phyloP scores from a whole-genome alignment of 1,140 invertebrate species.

The Lasioglossum baleicum region DNA sequence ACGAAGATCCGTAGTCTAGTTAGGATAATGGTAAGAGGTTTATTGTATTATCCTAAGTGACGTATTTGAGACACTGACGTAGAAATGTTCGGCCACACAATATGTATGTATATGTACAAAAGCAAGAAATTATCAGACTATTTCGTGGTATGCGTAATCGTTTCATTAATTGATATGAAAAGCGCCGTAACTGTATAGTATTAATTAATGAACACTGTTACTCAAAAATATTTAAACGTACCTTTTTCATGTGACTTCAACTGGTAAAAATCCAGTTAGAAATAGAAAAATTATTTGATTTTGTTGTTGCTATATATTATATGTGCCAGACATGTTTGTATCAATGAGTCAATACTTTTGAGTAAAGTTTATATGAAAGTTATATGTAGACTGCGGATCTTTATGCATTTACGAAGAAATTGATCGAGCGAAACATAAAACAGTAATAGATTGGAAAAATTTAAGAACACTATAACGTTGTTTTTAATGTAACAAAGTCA shows the following conservation, averaged over 20 bases:
- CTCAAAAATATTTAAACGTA: background rate
- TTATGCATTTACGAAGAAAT: too few relatives aligned
- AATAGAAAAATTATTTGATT: too few relatives aligned
- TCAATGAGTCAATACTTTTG: too few relatives aligned
- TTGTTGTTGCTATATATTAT: too few relatives aligned
- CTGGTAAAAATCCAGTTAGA: too few relatives aligned
- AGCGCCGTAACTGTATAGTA: background rate
- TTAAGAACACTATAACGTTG: too few relatives aligned
- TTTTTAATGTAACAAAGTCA: too few relatives aligned
- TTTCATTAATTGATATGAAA: constrained; percentile 1
- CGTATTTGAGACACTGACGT: background rate
- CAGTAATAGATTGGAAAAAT: too few relatives aligned
- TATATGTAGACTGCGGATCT: too few relatives aligned
- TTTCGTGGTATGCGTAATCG: background rate
- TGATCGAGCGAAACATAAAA: too few relatives aligned
- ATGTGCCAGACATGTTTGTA: background rate
- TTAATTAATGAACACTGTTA: background rate
- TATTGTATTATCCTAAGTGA: background rate
- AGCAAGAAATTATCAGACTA: background rate
- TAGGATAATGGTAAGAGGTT: background rate
- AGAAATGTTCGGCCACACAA: background rate
- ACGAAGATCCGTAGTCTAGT: too few relatives aligned
- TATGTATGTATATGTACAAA: constrained; percentile 1
- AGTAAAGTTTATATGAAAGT: too few relatives aligned
- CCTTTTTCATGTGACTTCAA: background rate